A percentile compares a stretch with the other conserved stretches of the same genome.
Conservation (phyloP, 2,888 invertebrate genomes). For the Archaeoteleia sp. region DNA sequence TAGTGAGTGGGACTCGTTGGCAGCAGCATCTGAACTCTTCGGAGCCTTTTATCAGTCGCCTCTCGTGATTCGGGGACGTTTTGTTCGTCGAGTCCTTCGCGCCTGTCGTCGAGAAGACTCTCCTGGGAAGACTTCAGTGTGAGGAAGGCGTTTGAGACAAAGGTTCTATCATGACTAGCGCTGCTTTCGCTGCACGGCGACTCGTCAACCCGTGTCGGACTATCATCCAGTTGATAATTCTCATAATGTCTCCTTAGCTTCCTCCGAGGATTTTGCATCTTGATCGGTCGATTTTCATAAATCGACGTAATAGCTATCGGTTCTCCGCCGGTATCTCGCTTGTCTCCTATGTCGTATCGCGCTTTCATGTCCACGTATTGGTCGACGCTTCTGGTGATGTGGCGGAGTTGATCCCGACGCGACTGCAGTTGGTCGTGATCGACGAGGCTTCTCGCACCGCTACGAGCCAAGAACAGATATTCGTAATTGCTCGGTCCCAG, state of each 20-base stretch:
- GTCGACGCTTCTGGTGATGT: constrained; percentile 83
- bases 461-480: constrained; percentile 80
- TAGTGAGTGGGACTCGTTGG: constrained; percentile 94
- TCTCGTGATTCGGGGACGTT: constrained; percentile 66
- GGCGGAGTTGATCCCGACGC: constrained; percentile 78
- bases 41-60: constrained; percentile 70
- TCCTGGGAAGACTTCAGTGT: constrained; percentile 79
- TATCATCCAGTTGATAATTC: constrained; percentile 77
- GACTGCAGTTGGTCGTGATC: constrained; percentile 81
- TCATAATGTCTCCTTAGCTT: constrained; percentile 83
- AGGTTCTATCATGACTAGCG: constrained; percentile 71
- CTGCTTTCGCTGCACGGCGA: constrained; percentile 73
- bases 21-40: constrained; percentile 74
- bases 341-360: constrained; percentile 75
- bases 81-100: constrained; percentile 75
- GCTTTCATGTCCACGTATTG: constrained; percentile 87
- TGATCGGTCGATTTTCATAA: constrained; percentile 83
- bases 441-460: constrained; percentile 82
- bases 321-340: constrained; percentile 75
- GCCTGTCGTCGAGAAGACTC: constrained; percentile 78
- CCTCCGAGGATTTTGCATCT: constrained; percentile 83
- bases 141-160: constrained; percentile 77
- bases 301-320: constrained; percentile 85
- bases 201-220: constrained; percentile 72
- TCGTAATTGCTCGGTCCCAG: constrained; percentile 81